phyloP scores from a whole-genome alignment of 1,140 invertebrate species.

The Neodiprion virginianus region DNA sequence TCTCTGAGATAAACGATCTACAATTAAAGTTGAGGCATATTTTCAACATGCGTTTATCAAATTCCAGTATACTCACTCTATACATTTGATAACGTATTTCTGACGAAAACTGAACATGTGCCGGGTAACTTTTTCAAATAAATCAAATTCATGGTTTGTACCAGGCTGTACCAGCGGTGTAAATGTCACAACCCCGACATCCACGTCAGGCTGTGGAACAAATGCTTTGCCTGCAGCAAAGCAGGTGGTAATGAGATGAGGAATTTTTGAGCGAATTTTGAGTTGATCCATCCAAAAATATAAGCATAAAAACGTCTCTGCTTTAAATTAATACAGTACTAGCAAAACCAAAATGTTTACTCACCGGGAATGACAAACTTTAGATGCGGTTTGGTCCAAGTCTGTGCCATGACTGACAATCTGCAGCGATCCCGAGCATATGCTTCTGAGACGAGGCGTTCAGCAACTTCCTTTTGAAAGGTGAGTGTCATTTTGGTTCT shows the following conservation, averaged over 20 bases:
- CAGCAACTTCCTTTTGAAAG: conserved; percentile 95
- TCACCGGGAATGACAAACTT: conserved; percentile 89
- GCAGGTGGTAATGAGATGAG: background rate
- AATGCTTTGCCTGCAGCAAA: conserved; percentile 75
- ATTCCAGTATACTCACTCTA: conserved; percentile 58
- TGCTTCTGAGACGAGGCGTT: conserved; percentile 82
- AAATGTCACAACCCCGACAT: conserved; percentile 93
- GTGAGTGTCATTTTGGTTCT: conserved; percentile 90
- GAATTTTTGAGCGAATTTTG: too few relatives aligned
- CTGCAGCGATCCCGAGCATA: conserved; percentile 76
- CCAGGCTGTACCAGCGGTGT: conserved; percentile 79
- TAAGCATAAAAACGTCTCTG: too few relatives aligned
- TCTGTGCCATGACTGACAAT: conserved; percentile 93
- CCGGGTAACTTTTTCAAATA: conserved; percentile 90
- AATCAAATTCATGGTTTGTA: conserved; percentile 76
- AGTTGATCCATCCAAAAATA: too few relatives aligned
- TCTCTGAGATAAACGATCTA: too few relatives aligned
- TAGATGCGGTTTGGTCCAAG: conserved; percentile 83
- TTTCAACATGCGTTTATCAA: too few relatives aligned
- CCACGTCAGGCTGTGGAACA: conserved; percentile 93
- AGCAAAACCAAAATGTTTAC: background rate
- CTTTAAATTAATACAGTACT: too few relatives aligned
- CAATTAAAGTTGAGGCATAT: too few relatives aligned
- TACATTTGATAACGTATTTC: conserved; percentile 79
- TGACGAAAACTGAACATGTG: conserved; percentile 88